A percentile compares a stretch with the other conserved stretches of the same genome.
phyloP scores from a whole-genome alignment of 2,888 invertebrate species.

The Villa cingulata region DNA sequence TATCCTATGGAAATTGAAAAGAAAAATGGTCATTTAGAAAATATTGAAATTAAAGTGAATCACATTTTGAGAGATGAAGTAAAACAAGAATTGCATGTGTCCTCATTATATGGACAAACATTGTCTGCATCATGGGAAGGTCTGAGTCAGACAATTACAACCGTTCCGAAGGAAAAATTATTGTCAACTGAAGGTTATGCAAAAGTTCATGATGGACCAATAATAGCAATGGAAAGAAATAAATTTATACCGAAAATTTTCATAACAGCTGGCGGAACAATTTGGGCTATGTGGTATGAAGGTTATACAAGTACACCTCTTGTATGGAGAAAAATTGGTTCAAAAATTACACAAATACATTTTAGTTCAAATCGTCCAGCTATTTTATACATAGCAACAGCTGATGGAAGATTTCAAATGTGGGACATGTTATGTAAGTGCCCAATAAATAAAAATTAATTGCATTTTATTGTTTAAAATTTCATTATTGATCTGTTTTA shows the following conservation, averaged over 20 bases:
- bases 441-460: background rate
- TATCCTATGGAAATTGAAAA: background rate
- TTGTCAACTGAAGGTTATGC: slow-evolving; percentile 34
- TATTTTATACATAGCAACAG: slow-evolving; percentile 53
- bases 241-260: slow-evolving; percentile 47
- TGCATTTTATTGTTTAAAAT: background rate
- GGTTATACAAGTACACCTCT: slow-evolving; percentile 46
- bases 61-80: slow-evolving; percentile 5
- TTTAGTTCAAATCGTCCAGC: slow-evolving; percentile 70
- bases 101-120: slow-evolving; percentile 29
- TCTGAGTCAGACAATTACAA: slow-evolving; percentile 46
- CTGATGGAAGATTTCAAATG: slow-evolving; percentile 62
- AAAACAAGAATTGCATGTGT: slow-evolving; percentile 27
- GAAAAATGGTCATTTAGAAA: too few species aligned
- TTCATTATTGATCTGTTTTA: background rate
- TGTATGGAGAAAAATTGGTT: slow-evolving; percentile 49
- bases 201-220: slow-evolving; percentile 56
- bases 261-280: slow-evolving; percentile 59
- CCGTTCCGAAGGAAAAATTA: slow-evolving; percentile 44
- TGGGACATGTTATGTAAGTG: slow-evolving; percentile 55
- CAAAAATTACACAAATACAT: slow-evolving; percentile 45
- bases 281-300: slow-evolving; percentile 62
- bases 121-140: slow-evolving; percentile 47
- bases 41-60: slow-evolving; percentile 16
- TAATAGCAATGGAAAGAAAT: slow-evolving; percentile 46